Base-by-base conservation (phyloP, 2,888 invertebrate species). In the Hirtodrosophila trivittata region DNA sequence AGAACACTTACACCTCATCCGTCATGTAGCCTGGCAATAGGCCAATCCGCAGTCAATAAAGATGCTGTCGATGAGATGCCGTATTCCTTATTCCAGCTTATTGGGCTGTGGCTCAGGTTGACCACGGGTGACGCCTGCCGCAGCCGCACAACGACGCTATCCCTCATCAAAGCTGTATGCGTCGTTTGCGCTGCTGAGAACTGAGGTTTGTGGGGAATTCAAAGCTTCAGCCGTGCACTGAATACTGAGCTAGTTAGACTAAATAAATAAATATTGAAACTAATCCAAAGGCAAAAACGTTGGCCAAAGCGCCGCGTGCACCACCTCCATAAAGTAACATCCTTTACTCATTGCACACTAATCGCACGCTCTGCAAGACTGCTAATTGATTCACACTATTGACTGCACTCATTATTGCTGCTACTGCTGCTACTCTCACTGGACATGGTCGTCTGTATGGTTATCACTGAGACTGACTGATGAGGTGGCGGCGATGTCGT, bases 241-340 rank as follows among this genome's bases (percentile, higher is more conserved):
- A 66, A 66, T 66, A 66, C 72, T 71, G 72, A 71, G 72, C 71
- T 63, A 66, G 52, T 47, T 55, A 58, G 39, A 59, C 55, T 54
- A 56, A 49, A 69, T 59, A 21, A 21, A n/a, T n/a, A 32, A 32
- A 32, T n/a, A 32, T 16, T 49, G 6, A 28, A 38, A 26, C 13
- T 35, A 38, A 49, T 21, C 9, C 16, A 45, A 45, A 1, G 14
- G 10, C 7, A 26, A 28, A 30, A 30, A 43, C 1, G 26, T 28
- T 28, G 28, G 33, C 14, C 5, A 12, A 33, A 1, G 18, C 30
- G 25, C 2, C 18, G 18, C 18, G 18, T 21, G 18, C 18, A 21
- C 18, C 18, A 21, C 2, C 18, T 21, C 3, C 5, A 21, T 21
- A 3, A 21, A 21, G 18, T 21, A 21, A 21, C n/a, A 21, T 21